These are phyloP conservation scores for Chaenodraco wilsoni DNA, from an alignment of 2,797 vertebrate genomes.

Conservation along the genomic window DNA sequence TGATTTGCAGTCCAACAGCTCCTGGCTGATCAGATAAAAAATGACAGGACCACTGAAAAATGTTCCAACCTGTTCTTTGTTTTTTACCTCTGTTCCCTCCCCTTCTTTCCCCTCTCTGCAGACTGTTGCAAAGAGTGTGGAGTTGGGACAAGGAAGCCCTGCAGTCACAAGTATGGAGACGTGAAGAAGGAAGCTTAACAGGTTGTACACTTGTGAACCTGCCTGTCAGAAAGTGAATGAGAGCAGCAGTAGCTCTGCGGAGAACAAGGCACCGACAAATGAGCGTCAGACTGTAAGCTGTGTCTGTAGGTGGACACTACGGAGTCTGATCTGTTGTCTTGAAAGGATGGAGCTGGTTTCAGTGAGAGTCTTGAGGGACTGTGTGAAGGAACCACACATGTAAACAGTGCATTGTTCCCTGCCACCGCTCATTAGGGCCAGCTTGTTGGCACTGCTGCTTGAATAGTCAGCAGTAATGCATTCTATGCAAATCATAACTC, in stretches of 20 bases:
- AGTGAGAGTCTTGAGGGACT: conserved; percentile 38
- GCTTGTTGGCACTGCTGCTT: conserved; percentile 51
- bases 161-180: conserved; percentile 71
- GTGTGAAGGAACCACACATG: conserved; percentile 41
- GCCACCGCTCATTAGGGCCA: conserved; percentile 51
- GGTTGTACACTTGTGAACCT: conserved; percentile 79
- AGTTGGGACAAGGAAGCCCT: conserved; percentile 75
- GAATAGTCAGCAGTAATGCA: conserved; percentile 32
- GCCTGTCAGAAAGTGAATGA: conserved; percentile 58
- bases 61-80: conserved; percentile 84
- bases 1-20: conserved; percentile 84
- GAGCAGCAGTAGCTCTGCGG: conserved; percentile 43
- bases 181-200: conserved; percentile 55
- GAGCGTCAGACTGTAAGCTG: conserved; percentile 19
- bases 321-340: conserved; percentile 41
- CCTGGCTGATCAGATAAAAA: conserved; percentile 88
- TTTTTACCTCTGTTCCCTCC: conserved; percentile 39
- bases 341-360: conserved; percentile 45
- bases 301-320: conserved; percentile 48
- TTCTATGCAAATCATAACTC: conserved; percentile 64
- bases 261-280: conserved; percentile 25
- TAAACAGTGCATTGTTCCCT: conserved; percentile 52
- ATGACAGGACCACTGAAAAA: conserved; percentile 84
- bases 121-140: conserved; percentile 42
- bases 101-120: conserved; percentile 42